Base-by-base conservation (phyloP, 2,797 vertebrate genomes). In the Caiman crocodilus region DNA sequence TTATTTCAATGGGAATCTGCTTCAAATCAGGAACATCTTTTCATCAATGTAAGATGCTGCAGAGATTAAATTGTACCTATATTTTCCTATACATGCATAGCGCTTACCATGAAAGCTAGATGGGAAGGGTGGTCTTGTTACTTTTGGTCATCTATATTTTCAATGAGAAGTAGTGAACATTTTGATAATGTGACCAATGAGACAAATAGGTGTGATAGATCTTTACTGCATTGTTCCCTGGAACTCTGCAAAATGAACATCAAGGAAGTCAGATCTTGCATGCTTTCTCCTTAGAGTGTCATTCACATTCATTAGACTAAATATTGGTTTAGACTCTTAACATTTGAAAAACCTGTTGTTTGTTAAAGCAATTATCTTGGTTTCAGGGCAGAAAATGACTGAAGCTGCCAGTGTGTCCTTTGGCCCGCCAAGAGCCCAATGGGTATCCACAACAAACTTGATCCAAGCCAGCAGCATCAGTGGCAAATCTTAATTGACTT, bases 191-290 rank as follows among this genome's bases (percentile, higher is more conserved):
- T 18, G 1, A 63, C 89, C 55, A 78, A 25, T 87, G 30, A 2
- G 12, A 76, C 18, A 20, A 94, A 83, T 8, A 61, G 2, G 76
- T 85, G 60, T 75, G 2, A 23, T 14, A 80, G 32, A 76, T 2
- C 3, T 1, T 30, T 59, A n/a, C 0, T 2, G 58, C 32, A 15
- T 0, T 56, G 83, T 1, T 57, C 89, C 79, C 23, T n/a, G 26
- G 65, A 50, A 4, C 20, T 88, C 76, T 15, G 4, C 67, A 3
- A 1, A 63, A 78, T 59, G 28, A 71, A 3, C 1, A 77, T 75
- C 42, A 71, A 7, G 73, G 30, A 85, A 89, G 2, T 0, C 60
- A 57, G 4, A 76, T 89, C 89, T 18, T 71, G 4, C 14, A 16
- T 30, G 6, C 50, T 88, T 84, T 73, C 28, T 58, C 20, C 84